Conservation (phyloP, 2,888 invertebrate genomes). For the Nezara viridula region DNA sequence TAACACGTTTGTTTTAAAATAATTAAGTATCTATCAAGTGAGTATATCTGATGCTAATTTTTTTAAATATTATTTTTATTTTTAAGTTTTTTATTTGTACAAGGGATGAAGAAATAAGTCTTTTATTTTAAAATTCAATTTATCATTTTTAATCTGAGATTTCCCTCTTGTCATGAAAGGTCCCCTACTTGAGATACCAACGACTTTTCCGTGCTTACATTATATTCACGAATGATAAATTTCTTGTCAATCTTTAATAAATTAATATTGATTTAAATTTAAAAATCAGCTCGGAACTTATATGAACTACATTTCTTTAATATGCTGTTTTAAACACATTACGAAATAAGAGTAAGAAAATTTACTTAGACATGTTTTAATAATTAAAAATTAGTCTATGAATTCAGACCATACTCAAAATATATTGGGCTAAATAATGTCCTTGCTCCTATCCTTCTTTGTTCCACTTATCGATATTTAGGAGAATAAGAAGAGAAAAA, state of each 20-base stretch:
- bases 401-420: too few species aligned
- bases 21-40: not conserved
- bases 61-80: not conserved
- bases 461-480: too few species aligned
- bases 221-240: not conserved
- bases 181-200: not conserved
- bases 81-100: not conserved
- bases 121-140: not conserved
- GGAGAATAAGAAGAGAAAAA: too few species aligned
- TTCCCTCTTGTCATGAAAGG: not conserved
- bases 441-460: too few species aligned
- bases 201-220: not conserved
- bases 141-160: not conserved
- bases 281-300: too few species aligned
- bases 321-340: too few species aligned
- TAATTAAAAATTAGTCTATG: too few species aligned
- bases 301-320: too few species aligned
- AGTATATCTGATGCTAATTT: not conserved
- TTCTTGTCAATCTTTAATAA: not conserved
- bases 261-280: not conserved
- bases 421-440: too few species aligned
- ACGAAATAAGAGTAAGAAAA: too few species aligned
- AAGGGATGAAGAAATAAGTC: not conserved
- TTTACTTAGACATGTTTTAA: too few species aligned
- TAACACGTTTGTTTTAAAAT: not conserved